These are phyloP conservation scores for Plutomurus gul DNA, from an alignment of 1,140 invertebrate species.

Conservation along the genomic window DNA sequence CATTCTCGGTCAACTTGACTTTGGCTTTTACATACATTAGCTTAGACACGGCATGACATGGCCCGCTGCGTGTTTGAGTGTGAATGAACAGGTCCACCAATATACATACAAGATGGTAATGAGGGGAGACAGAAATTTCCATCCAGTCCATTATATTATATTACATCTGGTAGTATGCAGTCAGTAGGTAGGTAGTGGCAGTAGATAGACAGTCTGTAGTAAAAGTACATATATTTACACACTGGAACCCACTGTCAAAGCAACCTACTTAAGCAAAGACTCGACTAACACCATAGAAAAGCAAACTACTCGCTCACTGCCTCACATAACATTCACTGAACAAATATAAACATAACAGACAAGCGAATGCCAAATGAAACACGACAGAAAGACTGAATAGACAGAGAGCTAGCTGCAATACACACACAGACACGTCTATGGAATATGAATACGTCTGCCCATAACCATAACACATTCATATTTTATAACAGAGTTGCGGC, in stretches of 20 bases:
- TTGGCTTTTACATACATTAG: constrained; percentile 29
- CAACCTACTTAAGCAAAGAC: background rate
- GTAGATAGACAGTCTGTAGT: background rate
- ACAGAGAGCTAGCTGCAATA: background rate
- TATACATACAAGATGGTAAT: constrained; percentile 32
- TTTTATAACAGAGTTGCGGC: background rate
- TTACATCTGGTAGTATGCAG: background rate
- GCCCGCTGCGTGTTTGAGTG: constrained; percentile 35
- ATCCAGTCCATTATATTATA: constrained; percentile 30
- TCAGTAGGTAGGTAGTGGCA: no score
- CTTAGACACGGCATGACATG: background rate
- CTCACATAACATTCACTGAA: constrained; percentile 13
- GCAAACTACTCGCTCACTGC: constrained; percentile 8
- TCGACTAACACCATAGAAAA: background rate
- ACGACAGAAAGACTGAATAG: background rate
- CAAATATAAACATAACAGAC: constrained; percentile 31
- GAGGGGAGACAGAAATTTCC: constrained; percentile 38
- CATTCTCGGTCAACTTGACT: constrained; percentile 17
- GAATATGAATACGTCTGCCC: constrained; percentile 12
- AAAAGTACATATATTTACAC: background rate
- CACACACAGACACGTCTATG: constrained; percentile 8
- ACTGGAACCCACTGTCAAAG: background rate
- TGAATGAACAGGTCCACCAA: constrained; percentile 40
- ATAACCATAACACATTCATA: constrained; percentile 27
- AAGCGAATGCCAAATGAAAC: background rate